Evolutionary conservation across 2,797 vertebrate species (phyloP).

Genomic region (Sebastolobus altivelis): DNA sequence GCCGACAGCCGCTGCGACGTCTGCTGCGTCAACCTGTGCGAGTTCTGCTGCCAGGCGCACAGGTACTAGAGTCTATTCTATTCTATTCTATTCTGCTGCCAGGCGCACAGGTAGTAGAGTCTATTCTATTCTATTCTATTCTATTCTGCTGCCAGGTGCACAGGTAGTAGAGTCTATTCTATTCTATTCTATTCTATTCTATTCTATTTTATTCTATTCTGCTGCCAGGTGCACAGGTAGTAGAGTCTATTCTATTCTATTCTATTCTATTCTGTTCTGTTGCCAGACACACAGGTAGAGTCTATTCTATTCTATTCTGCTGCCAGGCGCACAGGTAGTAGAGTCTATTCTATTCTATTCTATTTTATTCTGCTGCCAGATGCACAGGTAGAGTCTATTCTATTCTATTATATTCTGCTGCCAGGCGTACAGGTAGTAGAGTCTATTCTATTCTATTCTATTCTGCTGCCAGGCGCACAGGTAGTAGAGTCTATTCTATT

Average conservation of each 20-base stretch:
- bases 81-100: not conserved
- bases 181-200: not conserved
- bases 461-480: rapidly evolving
- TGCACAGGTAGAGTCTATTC: not conserved
- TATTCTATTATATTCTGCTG: not conserved
- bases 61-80: constrained; percentile 85
- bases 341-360: not conserved
- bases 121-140: not conserved
- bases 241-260: not conserved
- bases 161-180: not conserved
- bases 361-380: not conserved
- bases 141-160: not conserved
- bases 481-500: not conserved
- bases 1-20: constrained; percentile 89
- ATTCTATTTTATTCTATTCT: not conserved
- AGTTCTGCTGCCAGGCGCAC: constrained; percentile 95
- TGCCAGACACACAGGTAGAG: not conserved
- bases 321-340: not conserved
- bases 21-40: constrained; percentile 90
- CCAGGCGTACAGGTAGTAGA: too few species aligned
- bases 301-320: not conserved
- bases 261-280: not conserved
- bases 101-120: not conserved
- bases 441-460: not conserved
- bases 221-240: too few species aligned